A percentile compares a stretch with the other conserved stretches of the same genome.
Evolutionary conservation across 2,888 invertebrate species (phyloP).

Genomic region (Petrolisthes cinctipes): DNA sequence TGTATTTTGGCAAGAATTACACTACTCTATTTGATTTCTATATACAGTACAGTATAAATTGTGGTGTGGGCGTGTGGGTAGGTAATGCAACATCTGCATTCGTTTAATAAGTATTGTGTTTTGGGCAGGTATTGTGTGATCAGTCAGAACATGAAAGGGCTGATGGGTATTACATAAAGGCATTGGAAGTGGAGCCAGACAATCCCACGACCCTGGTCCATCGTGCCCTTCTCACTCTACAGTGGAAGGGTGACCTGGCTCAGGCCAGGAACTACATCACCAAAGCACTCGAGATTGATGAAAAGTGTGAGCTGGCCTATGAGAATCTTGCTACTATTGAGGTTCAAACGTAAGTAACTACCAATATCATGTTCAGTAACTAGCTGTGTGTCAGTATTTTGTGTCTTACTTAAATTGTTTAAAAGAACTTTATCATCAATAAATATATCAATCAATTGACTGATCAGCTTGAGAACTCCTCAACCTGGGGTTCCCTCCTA

Average conservation of each 20-base stretch:
- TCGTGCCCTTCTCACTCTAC: conserved; percentile 80
- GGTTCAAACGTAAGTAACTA: conserved; percentile 82
- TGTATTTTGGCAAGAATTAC: too few species aligned
- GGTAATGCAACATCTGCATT: background rate
- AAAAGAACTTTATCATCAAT: too few species aligned
- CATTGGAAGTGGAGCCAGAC: conserved; percentile 83
- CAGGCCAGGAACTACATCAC: conserved; percentile 83
- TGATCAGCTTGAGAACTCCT: too few species aligned
- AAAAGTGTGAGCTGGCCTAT: conserved; percentile 93
- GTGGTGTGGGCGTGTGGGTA: too few species aligned
- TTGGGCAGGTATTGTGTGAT: conserved; percentile 80
- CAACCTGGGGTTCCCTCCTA: too few species aligned
- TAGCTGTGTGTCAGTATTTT: too few species aligned
- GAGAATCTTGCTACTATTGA: conserved; percentile 95
- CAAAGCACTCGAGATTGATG: conserved; percentile 87
- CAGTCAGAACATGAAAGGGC: conserved; percentile 86
- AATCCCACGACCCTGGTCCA: conserved; percentile 91
- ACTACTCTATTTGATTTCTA: too few species aligned
- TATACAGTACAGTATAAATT: background rate
- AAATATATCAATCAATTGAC: too few species aligned
- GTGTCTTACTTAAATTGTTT: too few species aligned
- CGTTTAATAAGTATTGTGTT: conserved; percentile 17
- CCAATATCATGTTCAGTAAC: too few species aligned
- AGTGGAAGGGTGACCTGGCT: conserved; percentile 86
- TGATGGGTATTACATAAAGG: conserved; percentile 84